Evolutionary conservation across 2,888 invertebrate genomes (phyloP), one percentile per base, ranked within the genome.

Genomic region (Lottia gigantea): DNA sequence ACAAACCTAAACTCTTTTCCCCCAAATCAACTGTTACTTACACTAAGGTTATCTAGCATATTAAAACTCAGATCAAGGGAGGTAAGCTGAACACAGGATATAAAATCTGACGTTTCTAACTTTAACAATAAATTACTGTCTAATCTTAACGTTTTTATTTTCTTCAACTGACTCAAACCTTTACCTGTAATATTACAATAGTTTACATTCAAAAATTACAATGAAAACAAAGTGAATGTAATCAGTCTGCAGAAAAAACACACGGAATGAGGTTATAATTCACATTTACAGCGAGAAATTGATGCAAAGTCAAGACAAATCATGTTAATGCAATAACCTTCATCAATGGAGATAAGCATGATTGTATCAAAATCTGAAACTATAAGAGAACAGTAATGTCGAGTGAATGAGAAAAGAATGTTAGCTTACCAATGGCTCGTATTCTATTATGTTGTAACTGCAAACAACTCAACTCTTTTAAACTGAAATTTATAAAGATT

Each of bases 401-500:
- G n/a, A n/a, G 6, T 31, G 31, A 31, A 40, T 8, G 1, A 40
- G 40, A 40, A 40, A 31, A 4, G 31, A 31, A 31, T 4, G 31
- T n/a, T n/a, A 6, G 31, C 79, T 77, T 76, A 85, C 87, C 87
- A 66, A 87, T 76, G 31, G 74, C 71, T 47, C 78, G 76, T n/a
- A 87, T 83, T 71, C 78, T 78, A 65, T 87, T 87, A 72, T 87
- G 85, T 69, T 87, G 87, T 46, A 87, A 73, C 68, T 87, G 87
- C 25, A 87, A 72, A 74, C 77, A 76, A 61, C 80, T 76, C 46
- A 87, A 67, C 26, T 86, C 85, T 76, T 82, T 84, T 67, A 85
- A 80, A 71, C 85, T 86, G 78, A 65, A 78, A 80, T 40, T 31
- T 40, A 40, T 8, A 40, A 40, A 40, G 6, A 31, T 3, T 31